These are phyloP conservation scores for Nebria salina DNA, from an alignment of 2,888 invertebrate species.

Conservation along the genomic window DNA sequence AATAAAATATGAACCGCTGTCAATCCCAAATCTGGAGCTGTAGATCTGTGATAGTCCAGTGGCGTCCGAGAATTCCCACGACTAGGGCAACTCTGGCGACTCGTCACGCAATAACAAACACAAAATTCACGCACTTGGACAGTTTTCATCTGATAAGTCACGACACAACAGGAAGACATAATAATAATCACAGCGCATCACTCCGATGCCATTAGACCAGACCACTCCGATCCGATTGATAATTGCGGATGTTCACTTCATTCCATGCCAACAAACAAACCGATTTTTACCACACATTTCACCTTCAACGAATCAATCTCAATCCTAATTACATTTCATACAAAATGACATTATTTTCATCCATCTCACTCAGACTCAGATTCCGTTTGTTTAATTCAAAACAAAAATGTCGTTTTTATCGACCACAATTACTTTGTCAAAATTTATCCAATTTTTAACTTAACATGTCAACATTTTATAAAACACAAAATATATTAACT, in stretches of 20 bases:
- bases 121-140: not conserved
- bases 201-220: not conserved
- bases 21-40: slow-evolving; percentile 1
- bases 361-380: not conserved
- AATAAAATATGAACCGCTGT: not conserved
- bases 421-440: not conserved
- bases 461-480: too few relatives aligned
- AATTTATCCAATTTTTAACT: not conserved
- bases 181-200: slow-evolving; percentile 1
- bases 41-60: not conserved
- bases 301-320: not conserved
- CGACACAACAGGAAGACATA: not conserved
- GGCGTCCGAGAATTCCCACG: not conserved
- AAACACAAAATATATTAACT: too few relatives aligned
- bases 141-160: not conserved
- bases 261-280: not conserved
- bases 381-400: not conserved
- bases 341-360: not conserved
- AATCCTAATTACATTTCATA: not conserved
- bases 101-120: not conserved
- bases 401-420: not conserved
- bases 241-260: not conserved
- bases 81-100: not conserved
- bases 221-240: not conserved
- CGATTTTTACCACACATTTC: not conserved